A percentile compares a stretch with the other conserved stretches of the same genome.
phyloP scores from a whole-genome alignment of 2,888 invertebrate genomes.

The Glaucopsyche alexis region DNA sequence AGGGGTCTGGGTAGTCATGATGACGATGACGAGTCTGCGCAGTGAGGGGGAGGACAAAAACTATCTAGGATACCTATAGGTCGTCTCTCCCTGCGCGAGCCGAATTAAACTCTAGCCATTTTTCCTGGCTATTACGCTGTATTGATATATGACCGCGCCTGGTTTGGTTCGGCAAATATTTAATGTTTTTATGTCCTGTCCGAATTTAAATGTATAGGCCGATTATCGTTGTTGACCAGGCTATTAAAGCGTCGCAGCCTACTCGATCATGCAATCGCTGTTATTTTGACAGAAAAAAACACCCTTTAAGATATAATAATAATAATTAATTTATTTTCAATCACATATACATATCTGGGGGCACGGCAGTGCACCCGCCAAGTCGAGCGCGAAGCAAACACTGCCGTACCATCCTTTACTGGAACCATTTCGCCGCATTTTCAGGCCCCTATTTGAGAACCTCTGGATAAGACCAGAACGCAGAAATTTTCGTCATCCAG shows the following conservation, averaged over 20 bases:
- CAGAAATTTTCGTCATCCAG: too few relatives aligned
- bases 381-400: too few relatives aligned
- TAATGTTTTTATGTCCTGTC: conserved; percentile 37
- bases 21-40: conserved; percentile 73
- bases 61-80: conserved; percentile 49
- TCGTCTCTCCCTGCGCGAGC: conserved; percentile 41
- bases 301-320: neutral
- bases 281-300: neutral
- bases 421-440: too few relatives aligned
- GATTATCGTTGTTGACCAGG: conserved; percentile 5
- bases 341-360: too few relatives aligned
- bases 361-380: too few relatives aligned
- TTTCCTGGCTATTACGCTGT: conserved; percentile 49
- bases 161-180: conserved; percentile 35
- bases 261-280: neutral
- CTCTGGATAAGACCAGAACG: too few relatives aligned
- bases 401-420: too few relatives aligned
- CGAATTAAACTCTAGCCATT: conserved; percentile 57
- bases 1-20: conserved; percentile 54
- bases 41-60: conserved; percentile 58
- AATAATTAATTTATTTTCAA: too few relatives aligned
- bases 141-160: conserved; percentile 40
- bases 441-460: too few relatives aligned
- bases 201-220: conserved; percentile 23
- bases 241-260: neutral